These are phyloP conservation scores for Plectrocnemia conspersa DNA, from an alignment of 1,140 invertebrate species.

Conservation along the genomic window DNA sequence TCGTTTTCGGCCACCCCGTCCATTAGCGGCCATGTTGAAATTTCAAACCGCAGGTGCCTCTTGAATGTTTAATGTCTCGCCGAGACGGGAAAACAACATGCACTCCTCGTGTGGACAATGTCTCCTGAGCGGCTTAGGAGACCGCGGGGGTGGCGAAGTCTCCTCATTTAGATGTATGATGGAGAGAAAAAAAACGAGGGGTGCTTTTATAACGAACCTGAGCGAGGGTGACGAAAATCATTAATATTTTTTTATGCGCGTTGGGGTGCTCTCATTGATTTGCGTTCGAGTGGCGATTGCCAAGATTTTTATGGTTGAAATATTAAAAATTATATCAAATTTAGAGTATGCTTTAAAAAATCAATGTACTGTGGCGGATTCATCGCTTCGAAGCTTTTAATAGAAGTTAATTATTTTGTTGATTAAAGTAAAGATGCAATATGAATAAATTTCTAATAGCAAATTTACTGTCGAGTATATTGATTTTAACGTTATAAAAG, in stretches of 20 bases:
- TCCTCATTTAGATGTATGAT: constrained; percentile 12
- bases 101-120: constrained; percentile 18
- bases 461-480: too few relatives aligned
- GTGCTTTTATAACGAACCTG: constrained; percentile 17
- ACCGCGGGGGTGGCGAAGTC: constrained; percentile 5
- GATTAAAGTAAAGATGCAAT: too few relatives aligned
- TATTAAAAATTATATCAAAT: too few relatives aligned
- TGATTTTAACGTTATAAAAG: too few relatives aligned
- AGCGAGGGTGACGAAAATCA: constrained; percentile 16
- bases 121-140: not conserved
- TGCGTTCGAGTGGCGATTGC: too few relatives aligned
- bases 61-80: constrained; percentile 34
- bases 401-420: too few relatives aligned
- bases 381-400: too few relatives aligned
- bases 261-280: too few relatives aligned
- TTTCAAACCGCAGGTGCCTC: constrained; percentile 35
- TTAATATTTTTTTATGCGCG: constrained; percentile 22
- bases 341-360: too few relatives aligned
- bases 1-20: constrained; percentile 21
- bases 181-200: constrained; percentile 6
- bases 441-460: too few relatives aligned
- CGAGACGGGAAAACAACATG: constrained; percentile 20
- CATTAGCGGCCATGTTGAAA: constrained; percentile 34
- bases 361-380: too few relatives aligned
- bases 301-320: too few relatives aligned